Conservation (phyloP, 1,140 invertebrate genomes). For the Pinna nobilis region DNA sequence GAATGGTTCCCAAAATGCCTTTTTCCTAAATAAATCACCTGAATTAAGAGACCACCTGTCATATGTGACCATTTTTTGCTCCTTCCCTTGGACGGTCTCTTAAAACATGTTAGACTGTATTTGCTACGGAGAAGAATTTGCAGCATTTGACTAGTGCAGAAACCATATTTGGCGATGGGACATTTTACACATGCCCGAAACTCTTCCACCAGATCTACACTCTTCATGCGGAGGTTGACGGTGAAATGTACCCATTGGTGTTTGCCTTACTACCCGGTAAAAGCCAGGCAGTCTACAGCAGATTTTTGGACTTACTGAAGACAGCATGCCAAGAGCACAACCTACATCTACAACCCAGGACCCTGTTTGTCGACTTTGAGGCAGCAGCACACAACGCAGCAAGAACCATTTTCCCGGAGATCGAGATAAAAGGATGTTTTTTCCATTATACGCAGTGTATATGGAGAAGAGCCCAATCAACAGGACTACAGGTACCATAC, state of each 20-base stretch:
- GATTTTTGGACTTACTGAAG: not conserved
- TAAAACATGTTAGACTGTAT: too few species aligned
- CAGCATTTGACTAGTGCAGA: too few species aligned
- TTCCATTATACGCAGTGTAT: slow-evolving; percentile 13
- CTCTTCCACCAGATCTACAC: slow-evolving; percentile 14
- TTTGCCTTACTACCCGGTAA: slow-evolving; percentile 7
- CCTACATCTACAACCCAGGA: not conserved
- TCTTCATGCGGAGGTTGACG: slow-evolving; percentile 16
- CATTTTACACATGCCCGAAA: not conserved
- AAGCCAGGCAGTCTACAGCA: not conserved
- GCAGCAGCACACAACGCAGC: not conserved
- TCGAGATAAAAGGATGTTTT: not conserved
- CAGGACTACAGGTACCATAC: not conserved
- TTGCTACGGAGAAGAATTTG: too few species aligned
- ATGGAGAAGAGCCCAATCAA: not conserved
- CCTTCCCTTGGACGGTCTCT: too few species aligned
- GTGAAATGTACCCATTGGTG: slow-evolving; percentile 21
- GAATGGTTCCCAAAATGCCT: too few species aligned
- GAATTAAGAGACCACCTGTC: too few species aligned
- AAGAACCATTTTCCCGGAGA: not conserved
- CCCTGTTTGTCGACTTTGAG: not conserved
- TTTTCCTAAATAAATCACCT: too few species aligned
- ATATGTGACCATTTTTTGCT: too few species aligned
- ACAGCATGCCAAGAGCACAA: not conserved
- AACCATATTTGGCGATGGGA: too few species aligned